Evolutionary conservation across 2,888 invertebrate species (phyloP).

Genomic region (Ochropleura leucogaster): DNA sequence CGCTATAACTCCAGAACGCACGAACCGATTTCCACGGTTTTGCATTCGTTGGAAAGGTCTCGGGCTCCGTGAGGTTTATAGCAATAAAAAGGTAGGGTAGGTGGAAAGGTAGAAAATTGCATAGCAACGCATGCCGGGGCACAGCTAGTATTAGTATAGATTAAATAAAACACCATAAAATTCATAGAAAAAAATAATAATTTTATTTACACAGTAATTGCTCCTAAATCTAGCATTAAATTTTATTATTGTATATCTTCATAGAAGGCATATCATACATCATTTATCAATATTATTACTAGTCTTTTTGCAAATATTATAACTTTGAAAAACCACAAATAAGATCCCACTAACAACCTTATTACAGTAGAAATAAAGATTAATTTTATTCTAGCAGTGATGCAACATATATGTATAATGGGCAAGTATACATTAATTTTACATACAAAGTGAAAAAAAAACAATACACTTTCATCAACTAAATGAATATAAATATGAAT

Average conservation of each 20-base stretch:
- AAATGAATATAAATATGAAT: too few relatives aligned
- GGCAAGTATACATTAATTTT: too few relatives aligned
- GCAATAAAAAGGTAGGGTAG: too few relatives aligned
- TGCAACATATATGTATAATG: not conserved
- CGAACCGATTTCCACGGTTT: too few relatives aligned
- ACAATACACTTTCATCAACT: too few relatives aligned
- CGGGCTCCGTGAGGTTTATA: too few relatives aligned
- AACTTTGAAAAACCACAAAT: not conserved
- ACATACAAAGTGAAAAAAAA: too few relatives aligned
- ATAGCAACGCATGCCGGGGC: too few relatives aligned
- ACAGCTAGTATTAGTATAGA: too few relatives aligned
- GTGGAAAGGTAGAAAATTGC: too few relatives aligned
- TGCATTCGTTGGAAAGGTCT: too few relatives aligned
- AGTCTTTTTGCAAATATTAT: not conserved
- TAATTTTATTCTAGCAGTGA: not conserved
- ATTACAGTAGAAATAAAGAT: not conserved
- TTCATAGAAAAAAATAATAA: constrained; percentile 72
- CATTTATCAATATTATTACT: constrained; percentile 22
- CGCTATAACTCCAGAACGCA: too few relatives aligned
- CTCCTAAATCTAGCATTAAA: constrained; percentile 33
- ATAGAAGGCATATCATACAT: constrained; percentile 71
- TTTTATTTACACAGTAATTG: constrained; percentile 69
- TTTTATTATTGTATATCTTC: constrained; percentile 76
- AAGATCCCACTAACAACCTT: not conserved
- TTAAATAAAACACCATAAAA: constrained; percentile 34